phyloP scores from a whole-genome alignment of 2,797 vertebrate genomes.

The Gila robusta region DNA sequence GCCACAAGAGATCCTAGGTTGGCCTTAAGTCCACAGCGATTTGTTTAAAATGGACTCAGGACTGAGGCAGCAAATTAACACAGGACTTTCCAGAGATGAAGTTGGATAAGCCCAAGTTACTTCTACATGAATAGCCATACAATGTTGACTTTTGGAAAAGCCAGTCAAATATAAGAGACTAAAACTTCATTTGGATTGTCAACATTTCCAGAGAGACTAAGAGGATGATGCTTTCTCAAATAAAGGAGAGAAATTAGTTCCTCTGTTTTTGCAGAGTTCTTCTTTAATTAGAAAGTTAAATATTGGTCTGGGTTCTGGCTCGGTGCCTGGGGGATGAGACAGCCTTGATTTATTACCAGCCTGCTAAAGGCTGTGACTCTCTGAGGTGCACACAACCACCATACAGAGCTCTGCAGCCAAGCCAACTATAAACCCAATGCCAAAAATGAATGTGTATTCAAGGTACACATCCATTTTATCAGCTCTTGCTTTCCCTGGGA shows the following conservation, averaged over 20 bases:
- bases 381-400: conserved; percentile 29
- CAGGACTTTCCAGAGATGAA: conserved; percentile 42
- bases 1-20: conserved; percentile 9
- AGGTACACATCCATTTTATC: not conserved
- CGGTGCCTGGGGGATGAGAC: conserved; percentile 46
- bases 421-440: conserved; percentile 24
- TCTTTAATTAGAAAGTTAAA: conserved; percentile 67
- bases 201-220: conserved; percentile 46
- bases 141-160: conserved; percentile 31
- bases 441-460: not conserved
- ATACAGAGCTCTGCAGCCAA: conserved; percentile 19
- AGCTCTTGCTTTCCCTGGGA: not conserved
- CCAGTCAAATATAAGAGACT: conserved; percentile 54
- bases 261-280: conserved; percentile 48
- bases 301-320: conserved; percentile 61
- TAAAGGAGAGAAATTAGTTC: conserved; percentile 58
- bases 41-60: conserved; percentile 57
- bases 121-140: conserved; percentile 22
- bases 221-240: conserved; percentile 50
- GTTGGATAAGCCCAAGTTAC: conserved; percentile 43
- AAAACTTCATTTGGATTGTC: conserved; percentile 55
- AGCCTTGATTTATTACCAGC: conserved; percentile 53
- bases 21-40: conserved; percentile 35
- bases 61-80: conserved; percentile 39
- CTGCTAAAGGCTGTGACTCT: conserved; percentile 43